These are phyloP conservation scores for Drosophila multiciliata DNA, from an alignment of 2,888 invertebrate genomes.

Conservation along the genomic window DNA sequence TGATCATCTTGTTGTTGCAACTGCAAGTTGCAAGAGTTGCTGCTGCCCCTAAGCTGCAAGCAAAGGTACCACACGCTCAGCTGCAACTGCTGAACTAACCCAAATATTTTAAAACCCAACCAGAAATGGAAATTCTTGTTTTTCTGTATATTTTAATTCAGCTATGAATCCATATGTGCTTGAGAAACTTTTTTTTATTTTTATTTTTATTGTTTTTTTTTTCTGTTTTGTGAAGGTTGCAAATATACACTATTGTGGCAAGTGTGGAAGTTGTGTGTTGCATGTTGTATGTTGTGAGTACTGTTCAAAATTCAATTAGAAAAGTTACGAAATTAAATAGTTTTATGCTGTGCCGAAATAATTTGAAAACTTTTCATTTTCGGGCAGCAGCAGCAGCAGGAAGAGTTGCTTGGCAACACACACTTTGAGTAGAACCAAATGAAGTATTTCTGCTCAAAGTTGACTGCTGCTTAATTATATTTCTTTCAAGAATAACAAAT, in stretches of 20 bases:
- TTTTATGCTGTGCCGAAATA: conserved; percentile 2
- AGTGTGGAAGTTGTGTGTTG: not conserved
- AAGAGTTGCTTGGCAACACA: not conserved
- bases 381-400: not conserved
- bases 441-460: not conserved
- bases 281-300: not conserved
- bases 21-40: conserved; percentile 24
- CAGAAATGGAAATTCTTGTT: conserved; percentile 22
- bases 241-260: not conserved
- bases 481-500: not conserved
- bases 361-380: conserved; percentile 16
- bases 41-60: conserved; percentile 38
- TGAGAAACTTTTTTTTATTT: conserved; percentile 4
- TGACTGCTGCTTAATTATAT: not conserved
- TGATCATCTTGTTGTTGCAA: conserved; percentile 9
- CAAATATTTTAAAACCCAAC: conserved; percentile 18
- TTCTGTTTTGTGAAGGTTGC: not conserved
- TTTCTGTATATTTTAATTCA: not conserved
- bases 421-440: not conserved
- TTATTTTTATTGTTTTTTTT: not conserved
- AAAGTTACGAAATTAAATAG: conserved; percentile 10
- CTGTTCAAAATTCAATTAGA: conserved; percentile 8
- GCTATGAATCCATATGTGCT: not conserved
- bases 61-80: conserved; percentile 12
- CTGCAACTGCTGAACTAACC: conserved; percentile 36